These are phyloP conservation scores for Rotaria socialis DNA, from an alignment of 2,888 invertebrate species.

Conservation along the genomic window DNA sequence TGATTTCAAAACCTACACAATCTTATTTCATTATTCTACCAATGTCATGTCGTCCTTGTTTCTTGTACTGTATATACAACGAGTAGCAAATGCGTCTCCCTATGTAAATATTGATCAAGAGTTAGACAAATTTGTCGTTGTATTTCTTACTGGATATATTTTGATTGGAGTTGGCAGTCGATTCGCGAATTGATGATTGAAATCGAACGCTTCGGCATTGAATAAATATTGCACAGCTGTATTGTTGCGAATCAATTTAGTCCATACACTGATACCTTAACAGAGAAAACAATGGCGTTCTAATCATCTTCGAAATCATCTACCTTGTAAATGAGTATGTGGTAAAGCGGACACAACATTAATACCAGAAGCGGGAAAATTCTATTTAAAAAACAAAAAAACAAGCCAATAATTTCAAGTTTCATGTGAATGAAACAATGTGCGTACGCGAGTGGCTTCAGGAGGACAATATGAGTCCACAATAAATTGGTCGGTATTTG, in stretches of 20 bases:
- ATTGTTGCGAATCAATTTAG: background rate
- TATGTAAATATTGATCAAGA: background rate
- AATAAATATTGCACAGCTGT: background rate
- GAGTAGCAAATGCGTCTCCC: slow-evolving; percentile 44
- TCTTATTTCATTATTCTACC: background rate
- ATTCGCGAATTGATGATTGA: background rate
- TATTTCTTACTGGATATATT: background rate
- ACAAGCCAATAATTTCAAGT: background rate
- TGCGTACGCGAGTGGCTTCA: background rate
- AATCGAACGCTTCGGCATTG: background rate
- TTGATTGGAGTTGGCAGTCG: background rate
- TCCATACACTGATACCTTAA: background rate
- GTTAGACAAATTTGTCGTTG: too few species aligned
- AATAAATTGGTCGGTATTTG: slow-evolving; percentile 34
- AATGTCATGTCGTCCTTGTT: background rate
- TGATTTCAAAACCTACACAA: too few species aligned
- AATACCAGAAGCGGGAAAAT: background rate
- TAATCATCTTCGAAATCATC: background rate
- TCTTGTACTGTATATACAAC: slow-evolving; percentile 3
- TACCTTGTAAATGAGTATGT: background rate
- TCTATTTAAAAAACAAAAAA: background rate
- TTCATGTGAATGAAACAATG: background rate
- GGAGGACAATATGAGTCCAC: slow-evolving; percentile 38
- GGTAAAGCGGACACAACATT: background rate
- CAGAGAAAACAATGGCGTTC: background rate